phyloP scores from a whole-genome alignment of 2,888 invertebrate genomes.

The Helleia helle region DNA sequence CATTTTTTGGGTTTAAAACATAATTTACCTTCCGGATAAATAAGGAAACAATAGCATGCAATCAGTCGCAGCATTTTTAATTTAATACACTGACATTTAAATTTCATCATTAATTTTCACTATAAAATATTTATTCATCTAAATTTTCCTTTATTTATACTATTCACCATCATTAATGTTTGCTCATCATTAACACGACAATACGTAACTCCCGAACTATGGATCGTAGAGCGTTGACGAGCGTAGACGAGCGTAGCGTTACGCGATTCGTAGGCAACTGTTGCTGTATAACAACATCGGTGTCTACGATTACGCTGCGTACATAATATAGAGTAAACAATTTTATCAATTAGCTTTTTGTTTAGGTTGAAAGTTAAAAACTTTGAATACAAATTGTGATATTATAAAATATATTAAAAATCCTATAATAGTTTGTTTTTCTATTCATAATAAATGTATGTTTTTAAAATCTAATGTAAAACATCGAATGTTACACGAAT shows the following conservation, averaged over 20 bases:
- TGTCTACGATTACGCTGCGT: slow-evolving; percentile 23
- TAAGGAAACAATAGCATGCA: slow-evolving; percentile 34
- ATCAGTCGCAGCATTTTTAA: slow-evolving; percentile 34
- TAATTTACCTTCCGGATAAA: slow-evolving; percentile 39
- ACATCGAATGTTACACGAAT: too few species aligned
- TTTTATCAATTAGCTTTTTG: too few species aligned
- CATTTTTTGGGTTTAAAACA: too few species aligned
- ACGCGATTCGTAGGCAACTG: slow-evolving; percentile 55
- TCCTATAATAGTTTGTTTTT: too few species aligned
- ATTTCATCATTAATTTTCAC: neutral
- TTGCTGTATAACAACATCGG: slow-evolving; percentile 38
- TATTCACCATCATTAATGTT: neutral
- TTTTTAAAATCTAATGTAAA: too few species aligned
- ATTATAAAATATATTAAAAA: too few species aligned
- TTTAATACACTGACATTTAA: slow-evolving; percentile 1
- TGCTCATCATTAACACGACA: neutral
- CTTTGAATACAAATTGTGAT: too few species aligned
- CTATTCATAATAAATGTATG: too few species aligned
- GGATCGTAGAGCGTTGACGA: too few species aligned
- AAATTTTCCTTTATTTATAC: neutral
- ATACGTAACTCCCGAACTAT: slow-evolving; percentile 12
- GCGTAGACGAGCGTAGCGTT: slow-evolving; percentile 44
- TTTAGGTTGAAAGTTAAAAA: too few species aligned
- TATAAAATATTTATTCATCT: neutral
- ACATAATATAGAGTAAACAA: too few species aligned